Evolutionary conservation across 2,888 invertebrate genomes (phyloP), one percentile per base, ranked within the genome.

Genomic region (Ophion ellenae): DNA sequence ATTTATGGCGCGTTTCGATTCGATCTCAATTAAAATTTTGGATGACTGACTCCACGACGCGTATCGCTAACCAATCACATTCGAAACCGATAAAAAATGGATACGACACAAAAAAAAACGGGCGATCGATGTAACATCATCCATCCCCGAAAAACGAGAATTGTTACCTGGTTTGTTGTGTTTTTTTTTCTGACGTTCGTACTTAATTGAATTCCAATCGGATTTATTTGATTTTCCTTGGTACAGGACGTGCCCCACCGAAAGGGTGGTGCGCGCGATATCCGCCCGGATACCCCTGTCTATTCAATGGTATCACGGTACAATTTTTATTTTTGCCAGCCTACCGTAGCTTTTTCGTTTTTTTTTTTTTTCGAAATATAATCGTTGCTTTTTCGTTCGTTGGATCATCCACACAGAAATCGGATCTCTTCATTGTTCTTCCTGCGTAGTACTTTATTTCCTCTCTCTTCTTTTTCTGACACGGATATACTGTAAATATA

Each of bases 211-310:
- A 78, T 69, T 69, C 64, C 64, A 79, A 80, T 74, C 63, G 81
- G 80, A 75, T 84, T 74, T 81, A 78, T 77, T 83, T 71, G 63
- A n/a, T 73, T 87, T 86, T 71, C 71, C 63, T 79, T 83, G 83
- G 81, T 80, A 80, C 76, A 83, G 84, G 84, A 88, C 85, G 81
- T 77, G 83, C 77, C 32, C 83, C 83, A 83, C 84, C 88, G 70
- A 89, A 90, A 90, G 92, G 88, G 70, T 90, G 87, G 85, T 92
- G 92, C 87, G 82, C 89, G 75, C 88, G 87, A 83, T 89, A 91
- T 86, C 91, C 90, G 75, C 84, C 89, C 81, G 89, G 88, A 83
- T 86, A 88, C 71, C 89, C 88, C 83, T 92, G 91, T 84, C 89
- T 87, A 84, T 90, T 88, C 77, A 87, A 90, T 87, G 91, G 91